These are phyloP conservation scores for Pitta sordida DNA, from an alignment of 2,113 vertebrate genomes.

Conservation along the genomic window DNA sequence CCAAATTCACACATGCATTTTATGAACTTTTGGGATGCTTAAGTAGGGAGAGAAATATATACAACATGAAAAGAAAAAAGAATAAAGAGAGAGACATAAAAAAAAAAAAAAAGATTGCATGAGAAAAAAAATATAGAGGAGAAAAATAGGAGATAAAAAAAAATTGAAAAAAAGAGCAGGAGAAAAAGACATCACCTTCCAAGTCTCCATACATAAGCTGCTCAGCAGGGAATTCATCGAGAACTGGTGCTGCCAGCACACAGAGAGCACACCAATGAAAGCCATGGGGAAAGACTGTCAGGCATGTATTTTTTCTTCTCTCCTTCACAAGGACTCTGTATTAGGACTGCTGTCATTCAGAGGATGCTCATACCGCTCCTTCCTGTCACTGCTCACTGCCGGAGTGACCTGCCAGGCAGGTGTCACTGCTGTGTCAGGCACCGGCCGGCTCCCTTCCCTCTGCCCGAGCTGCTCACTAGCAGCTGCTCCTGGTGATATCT, in stretches of 20 bases:
- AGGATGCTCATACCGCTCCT: background rate
- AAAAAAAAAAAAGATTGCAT: background rate
- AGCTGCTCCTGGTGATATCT: background rate
- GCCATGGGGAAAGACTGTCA: accelerated
- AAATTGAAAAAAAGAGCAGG: no score
- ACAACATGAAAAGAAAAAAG: background rate
- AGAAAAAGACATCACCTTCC: background rate
- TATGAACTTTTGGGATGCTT: background rate
- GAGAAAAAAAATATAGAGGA: background rate
- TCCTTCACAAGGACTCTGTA: accelerated
- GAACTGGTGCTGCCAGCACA: background rate
- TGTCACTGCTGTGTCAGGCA: background rate
- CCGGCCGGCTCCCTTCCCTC: background rate
- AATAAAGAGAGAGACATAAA: no score
- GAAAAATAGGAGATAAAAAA: background rate
- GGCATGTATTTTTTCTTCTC: accelerated
- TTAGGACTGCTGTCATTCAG: background rate
- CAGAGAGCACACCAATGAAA: background rate
- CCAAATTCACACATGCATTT: background rate
- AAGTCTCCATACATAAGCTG: background rate
- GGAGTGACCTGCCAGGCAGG: background rate
- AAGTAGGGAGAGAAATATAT: background rate
- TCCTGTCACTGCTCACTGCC: background rate
- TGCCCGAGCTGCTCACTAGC: background rate
- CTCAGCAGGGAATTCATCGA: background rate